Evolutionary conservation across 1,140 invertebrate species (phyloP).

Genomic region (Melitaea cinxia): DNA sequence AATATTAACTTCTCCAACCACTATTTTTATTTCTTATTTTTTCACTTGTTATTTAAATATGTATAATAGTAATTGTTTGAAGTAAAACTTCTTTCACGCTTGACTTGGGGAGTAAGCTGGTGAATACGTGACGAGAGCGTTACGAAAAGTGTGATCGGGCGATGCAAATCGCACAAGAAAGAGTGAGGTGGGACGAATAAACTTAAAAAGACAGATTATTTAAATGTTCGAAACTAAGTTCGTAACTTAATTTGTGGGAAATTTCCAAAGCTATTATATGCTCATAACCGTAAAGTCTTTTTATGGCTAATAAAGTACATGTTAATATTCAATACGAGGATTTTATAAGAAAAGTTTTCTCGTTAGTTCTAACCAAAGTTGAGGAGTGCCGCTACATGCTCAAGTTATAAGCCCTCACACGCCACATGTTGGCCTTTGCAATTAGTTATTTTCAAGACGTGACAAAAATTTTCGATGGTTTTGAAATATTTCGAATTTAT

Average conservation of each 20-base stretch:
- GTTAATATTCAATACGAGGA: constrained; percentile 75
- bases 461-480: constrained; percentile 19
- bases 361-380: constrained; percentile 51
- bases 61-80: no score
- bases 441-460: constrained; percentile 37
- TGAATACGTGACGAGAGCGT: no score
- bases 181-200: no score
- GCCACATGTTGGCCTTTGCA: constrained; percentile 32
- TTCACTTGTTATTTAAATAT: no score
- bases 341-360: constrained; percentile 75
- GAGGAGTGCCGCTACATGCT: constrained; percentile 27
- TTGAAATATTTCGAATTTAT: background rate
- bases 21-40: no score
- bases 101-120: no score
- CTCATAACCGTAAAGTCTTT: constrained; percentile 36
- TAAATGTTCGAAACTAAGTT: background rate
- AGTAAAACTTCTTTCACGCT: no score
- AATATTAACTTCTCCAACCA: no score
- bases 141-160: no score
- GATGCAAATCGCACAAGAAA: no score
- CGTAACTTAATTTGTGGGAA: constrained; percentile 17
- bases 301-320: constrained; percentile 69
- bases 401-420: constrained; percentile 24
- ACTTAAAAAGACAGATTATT: no score
- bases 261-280: constrained; percentile 17